Evolutionary conservation across 2,888 invertebrate species (phyloP), one percentile per base, ranked within the genome.

Genomic region (Rambutsinella grinnellia): DNA sequence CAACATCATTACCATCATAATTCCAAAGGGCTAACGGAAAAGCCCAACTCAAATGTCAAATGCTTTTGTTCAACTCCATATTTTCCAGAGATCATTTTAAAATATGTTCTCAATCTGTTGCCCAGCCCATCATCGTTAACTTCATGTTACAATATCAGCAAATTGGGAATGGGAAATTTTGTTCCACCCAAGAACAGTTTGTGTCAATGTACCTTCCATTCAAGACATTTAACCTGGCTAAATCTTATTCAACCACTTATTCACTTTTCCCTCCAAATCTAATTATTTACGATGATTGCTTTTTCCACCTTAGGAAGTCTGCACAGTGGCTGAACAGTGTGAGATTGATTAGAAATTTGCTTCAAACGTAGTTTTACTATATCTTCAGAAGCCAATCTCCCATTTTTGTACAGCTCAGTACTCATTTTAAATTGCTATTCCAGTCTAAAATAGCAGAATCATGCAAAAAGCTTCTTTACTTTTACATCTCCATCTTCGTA

Each of bases 271-370:
- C 36, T 36, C 36, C 36, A 36, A n/a, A 36, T 36, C 36, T 36
- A 36, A 36, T 36, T 36, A 36, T 36, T 36, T 36, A 13, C 5
- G 36, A 36, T 36, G 36, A 36, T 24, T 58, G 23, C 58, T 44
- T 24, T 60, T 51, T 62, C 61, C 54, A 53, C 61, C 8, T 44
- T 21, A 44, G 70, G 70, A 54, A 70, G 54, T 70, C 56, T 44
- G 49, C 49, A 57, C 47, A 70, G 62, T 46, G 69, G 61, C 51
- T 44, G 53, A 36, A 26, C 70, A 70, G 70, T 70, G 54, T 70
- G 70, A 62, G 70, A 62, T 70, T 70, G 62, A 70, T 70, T 70
- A 70, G 62, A 70, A 70, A 61, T 8, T 36, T 15, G 61, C 44
- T 61, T 44, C 46, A 54, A 36, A 13, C 6, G 36, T 8, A 36